Base-by-base conservation (phyloP, 1,140 invertebrate genomes). In the Papilio glaucus region DNA sequence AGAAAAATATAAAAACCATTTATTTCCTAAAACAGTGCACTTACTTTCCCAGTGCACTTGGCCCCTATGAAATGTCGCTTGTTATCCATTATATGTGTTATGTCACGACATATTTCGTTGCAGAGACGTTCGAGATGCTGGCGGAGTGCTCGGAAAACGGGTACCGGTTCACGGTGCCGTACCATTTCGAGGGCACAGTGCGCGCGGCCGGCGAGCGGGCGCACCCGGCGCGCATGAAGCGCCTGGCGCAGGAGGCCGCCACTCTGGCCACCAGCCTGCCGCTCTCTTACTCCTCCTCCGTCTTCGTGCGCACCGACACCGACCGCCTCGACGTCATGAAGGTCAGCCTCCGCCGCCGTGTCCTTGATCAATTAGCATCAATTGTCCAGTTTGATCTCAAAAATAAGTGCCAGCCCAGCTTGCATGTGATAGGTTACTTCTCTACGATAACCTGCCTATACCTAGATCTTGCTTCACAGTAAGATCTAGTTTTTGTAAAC, bases 281-380 rank as follows among this genome's bases (percentile, higher is more conserved):
- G 68, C 95, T 99, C 18, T 98, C 98, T 21, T 98, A 97, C 81
- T 98, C 97, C 87, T 98, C 97, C 85, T 97, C 97, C 77, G 98
- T 99, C 60, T 99, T 99, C 95, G 98, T 99, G 65, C 95, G 98
- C 76, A 98, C 98, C 93, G 98, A 99, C 93, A 96, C 97, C 69
- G 98, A 99, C 88, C 94, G 98, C 78, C 94, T 99, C 60, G 98
- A 99, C 91, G 95, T 99, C 72, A 99, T 98, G 98, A 99, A 98
- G 95, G 97, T 97, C 42, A 4, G 12, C 21, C 97, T 98, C 85
- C 94, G 97, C 24, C 94, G 98, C n/a, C n/a, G n/a, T n/a, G n/a
- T n/a, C n/a, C n/a, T n/a, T n/a, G n/a, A n/a, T n/a, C n/a, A n/a
- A n/a, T n/a, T n/a, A n/a, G n/a, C n/a, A n/a, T n/a, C n/a, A n/a